Conservation (phyloP, 2,797 vertebrate species). For the Sylvia borin region DNA sequence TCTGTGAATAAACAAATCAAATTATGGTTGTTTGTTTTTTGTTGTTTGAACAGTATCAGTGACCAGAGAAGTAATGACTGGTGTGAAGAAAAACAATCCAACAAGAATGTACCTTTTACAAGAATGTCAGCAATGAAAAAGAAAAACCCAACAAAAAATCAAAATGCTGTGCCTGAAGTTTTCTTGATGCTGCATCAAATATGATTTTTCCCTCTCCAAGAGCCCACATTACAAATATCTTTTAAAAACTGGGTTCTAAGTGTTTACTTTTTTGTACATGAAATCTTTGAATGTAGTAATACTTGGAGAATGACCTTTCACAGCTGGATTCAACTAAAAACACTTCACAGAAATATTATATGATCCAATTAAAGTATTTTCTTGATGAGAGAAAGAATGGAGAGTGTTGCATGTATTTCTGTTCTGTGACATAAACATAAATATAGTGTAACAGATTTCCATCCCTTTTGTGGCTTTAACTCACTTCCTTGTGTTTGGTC, state of each 20-base stretch:
- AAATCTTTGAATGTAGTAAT: not conserved
- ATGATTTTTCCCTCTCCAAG: not conserved
- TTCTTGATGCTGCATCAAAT: not conserved
- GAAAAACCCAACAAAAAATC: not conserved
- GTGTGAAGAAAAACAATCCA: not conserved
- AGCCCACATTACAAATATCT: not conserved
- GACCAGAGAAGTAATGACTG: not conserved
- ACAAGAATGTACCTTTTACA: not conserved
- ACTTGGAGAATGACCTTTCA: not conserved
- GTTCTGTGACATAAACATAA: not conserved
- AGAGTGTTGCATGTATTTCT: not conserved
- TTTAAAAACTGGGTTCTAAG: not conserved
- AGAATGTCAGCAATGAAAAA: not conserved
- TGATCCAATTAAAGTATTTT: not conserved
- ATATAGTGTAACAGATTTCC: not conserved
- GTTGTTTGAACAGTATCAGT: not conserved
- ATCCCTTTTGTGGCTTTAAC: not conserved
- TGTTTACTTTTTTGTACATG: not conserved
- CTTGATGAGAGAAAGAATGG: not conserved
- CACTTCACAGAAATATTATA: not conserved
- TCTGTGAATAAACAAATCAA: slow-evolving; percentile 78
- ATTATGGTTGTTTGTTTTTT: not conserved
- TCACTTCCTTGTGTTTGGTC: not conserved
- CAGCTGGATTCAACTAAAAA: not conserved
- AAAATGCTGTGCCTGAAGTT: not conserved